Percentiles rank a stretch among this genome's conserved stretches.
These are phyloP conservation scores for Chrysochloris asiatica DNA, from an alignment of 2,113 vertebrate species.

Conservation along the genomic window DNA sequence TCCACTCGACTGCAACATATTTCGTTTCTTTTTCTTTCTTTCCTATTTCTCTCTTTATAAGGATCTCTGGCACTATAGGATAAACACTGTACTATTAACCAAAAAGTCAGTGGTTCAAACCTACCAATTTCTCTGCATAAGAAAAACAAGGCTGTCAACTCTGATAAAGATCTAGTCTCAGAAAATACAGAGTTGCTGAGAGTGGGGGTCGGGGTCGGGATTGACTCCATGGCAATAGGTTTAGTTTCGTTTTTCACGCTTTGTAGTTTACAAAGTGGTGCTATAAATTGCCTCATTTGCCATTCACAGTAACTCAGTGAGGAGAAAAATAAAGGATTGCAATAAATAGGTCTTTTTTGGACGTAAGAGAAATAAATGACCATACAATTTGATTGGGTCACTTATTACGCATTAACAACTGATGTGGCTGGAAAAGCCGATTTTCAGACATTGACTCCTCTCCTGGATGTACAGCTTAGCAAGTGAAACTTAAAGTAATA, in stretches of 20 bases:
- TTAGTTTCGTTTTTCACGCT: too few relatives aligned
- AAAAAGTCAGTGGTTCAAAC: too few relatives aligned
- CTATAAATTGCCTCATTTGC: neutral
- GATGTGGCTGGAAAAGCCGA: neutral
- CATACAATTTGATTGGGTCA: neutral
- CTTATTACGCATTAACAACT: neutral
- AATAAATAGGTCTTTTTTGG: neutral
- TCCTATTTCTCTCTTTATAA: neutral
- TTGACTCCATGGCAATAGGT: too few relatives aligned
- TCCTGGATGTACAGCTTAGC: neutral
- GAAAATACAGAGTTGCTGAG: too few relatives aligned
- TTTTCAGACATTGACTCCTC: neutral
- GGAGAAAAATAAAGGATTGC: slow-evolving; percentile 13
- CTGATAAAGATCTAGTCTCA: too few relatives aligned
- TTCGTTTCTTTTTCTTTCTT: too few relatives aligned
- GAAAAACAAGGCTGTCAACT: too few relatives aligned
- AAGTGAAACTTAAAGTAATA: slow-evolving; percentile 23
- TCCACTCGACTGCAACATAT: too few relatives aligned
- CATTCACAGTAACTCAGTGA: neutral
- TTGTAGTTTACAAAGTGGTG: neutral
- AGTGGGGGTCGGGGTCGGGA: too few relatives aligned
- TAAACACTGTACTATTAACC: too few relatives aligned
- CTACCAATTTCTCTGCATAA: too few relatives aligned
- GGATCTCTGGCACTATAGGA: too few relatives aligned
- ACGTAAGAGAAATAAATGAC: neutral